A percentile compares a stretch with the other conserved stretches of the same genome.
Evolutionary conservation across 1,140 invertebrate genomes (phyloP).

Genomic region (Homalodisca vitripennis): DNA sequence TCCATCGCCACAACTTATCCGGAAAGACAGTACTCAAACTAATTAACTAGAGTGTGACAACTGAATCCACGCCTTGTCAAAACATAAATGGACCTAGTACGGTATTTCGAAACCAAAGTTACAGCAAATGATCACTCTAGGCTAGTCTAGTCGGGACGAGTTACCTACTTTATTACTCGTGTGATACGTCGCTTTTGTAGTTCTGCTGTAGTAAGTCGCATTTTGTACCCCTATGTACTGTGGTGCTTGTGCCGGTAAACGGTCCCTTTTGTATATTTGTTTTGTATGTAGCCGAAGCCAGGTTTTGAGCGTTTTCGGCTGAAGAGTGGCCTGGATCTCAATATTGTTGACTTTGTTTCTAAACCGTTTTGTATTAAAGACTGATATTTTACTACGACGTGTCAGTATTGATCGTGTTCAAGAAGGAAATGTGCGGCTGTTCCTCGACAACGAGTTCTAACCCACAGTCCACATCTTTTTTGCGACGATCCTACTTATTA

Average conservation of each 20-base stretch:
- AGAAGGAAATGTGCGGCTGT: not conserved
- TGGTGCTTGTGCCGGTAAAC: not conserved
- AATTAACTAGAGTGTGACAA: slow-evolving; percentile 2
- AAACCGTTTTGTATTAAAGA: slow-evolving; percentile 1
- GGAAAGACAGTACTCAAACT: slow-evolving; percentile 32
- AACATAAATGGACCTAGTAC: too few relatives aligned
- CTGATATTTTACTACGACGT: slow-evolving; percentile 9
- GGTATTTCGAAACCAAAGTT: not conserved
- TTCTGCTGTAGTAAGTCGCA: not conserved
- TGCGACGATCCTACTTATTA: not conserved
- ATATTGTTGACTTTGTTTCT: not conserved
- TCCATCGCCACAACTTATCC: slow-evolving; percentile 29
- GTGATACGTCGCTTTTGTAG: slow-evolving; percentile 17
- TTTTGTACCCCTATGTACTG: slow-evolving; percentile 2
- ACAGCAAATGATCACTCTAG: not conserved
- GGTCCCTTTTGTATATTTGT: slow-evolving; percentile 14
- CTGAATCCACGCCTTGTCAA: not conserved
- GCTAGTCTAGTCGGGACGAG: not conserved
- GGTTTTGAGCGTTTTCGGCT: slow-evolving; percentile 4
- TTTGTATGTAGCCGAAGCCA: not conserved
- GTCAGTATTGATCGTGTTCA: slow-evolving; percentile 4
- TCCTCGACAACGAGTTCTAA: slow-evolving; percentile 9
- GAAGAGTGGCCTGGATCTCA: not conserved
- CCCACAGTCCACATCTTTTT: not conserved
- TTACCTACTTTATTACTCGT: not conserved